Evolutionary conservation across 2,888 invertebrate species (phyloP).

Genomic region (Cinara cedri): DNA sequence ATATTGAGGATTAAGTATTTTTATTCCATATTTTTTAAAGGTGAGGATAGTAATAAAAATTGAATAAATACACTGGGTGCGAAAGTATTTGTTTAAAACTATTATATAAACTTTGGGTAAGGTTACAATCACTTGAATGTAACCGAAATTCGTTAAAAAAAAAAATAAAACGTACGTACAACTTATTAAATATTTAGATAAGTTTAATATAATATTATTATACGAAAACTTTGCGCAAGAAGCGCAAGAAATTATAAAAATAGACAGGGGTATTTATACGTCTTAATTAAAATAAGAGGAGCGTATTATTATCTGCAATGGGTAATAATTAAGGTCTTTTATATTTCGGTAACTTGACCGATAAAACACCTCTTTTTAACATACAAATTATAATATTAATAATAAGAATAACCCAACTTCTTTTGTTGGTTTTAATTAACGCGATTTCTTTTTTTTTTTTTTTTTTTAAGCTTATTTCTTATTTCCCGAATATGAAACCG

Average conservation of each 20-base stretch:
- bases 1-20: no score
- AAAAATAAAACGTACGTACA: no score
- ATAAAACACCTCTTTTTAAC: not conserved
- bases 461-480: not conserved
- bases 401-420: not conserved
- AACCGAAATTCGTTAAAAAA: no score
- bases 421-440: constrained; percentile 35
- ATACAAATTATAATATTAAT: constrained; percentile 14
- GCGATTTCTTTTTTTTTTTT: not conserved
- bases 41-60: no score
- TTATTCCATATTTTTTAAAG: no score
- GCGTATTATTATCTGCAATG: not conserved
- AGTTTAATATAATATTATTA: no score
- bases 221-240: no score
- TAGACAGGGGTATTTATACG: not conserved
- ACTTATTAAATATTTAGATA: no score
- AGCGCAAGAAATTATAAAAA: not conserved
- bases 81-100: no score
- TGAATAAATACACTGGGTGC: no score
- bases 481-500: constrained; percentile 22
- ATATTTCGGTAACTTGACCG: constrained; percentile 15
- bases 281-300: not conserved
- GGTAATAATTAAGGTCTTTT: constrained; percentile 20
- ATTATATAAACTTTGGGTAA: no score
- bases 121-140: no score